These are phyloP conservation scores for Cirrhinus mrigala DNA, from an alignment of 2,797 vertebrate genomes.

Conservation along the genomic window DNA sequence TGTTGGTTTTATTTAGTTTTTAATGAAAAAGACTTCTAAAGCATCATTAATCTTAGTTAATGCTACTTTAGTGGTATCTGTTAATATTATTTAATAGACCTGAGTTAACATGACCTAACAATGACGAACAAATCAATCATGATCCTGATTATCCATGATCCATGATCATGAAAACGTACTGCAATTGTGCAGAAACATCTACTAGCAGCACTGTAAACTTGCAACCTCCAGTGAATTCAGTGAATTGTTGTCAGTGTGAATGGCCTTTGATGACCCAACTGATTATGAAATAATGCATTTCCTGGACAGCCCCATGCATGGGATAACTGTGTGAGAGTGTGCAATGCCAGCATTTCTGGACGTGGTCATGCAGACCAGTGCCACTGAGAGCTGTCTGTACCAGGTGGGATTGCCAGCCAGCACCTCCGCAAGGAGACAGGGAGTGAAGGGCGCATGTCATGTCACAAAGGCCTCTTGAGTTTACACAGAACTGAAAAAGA, in stretches of 20 bases:
- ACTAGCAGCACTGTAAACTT: not conserved
- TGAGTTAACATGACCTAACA: not conserved
- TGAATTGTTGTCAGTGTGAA: conserved; percentile 7
- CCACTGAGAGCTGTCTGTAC: conserved; percentile 25
- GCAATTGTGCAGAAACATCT: not conserved
- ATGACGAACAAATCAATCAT: not conserved
- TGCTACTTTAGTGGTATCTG: too few relatives aligned
- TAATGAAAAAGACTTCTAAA: too few relatives aligned
- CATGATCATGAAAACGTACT: too few relatives aligned
- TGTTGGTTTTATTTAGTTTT: too few relatives aligned
- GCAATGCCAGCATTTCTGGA: conserved; percentile 34
- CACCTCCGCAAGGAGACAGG: conserved; percentile 7
- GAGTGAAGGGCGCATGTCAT: conserved; percentile 5
- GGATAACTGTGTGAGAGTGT: conserved; percentile 44
- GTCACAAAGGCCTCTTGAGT: conserved; percentile 17
- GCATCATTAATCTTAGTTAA: too few relatives aligned
- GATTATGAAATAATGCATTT: conserved; percentile 6
- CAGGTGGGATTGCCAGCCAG: conserved; percentile 7
- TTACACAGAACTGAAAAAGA: conserved; percentile 37
- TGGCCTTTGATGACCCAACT: not conserved
- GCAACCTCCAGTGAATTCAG: too few relatives aligned
- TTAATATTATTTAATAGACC: not conserved
- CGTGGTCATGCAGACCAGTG: conserved; percentile 3
- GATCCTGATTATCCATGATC: too few relatives aligned
- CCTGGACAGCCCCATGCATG: not conserved